Base-by-base conservation (phyloP, 2,888 invertebrate genomes). In the Tinea pellionella region DNA sequence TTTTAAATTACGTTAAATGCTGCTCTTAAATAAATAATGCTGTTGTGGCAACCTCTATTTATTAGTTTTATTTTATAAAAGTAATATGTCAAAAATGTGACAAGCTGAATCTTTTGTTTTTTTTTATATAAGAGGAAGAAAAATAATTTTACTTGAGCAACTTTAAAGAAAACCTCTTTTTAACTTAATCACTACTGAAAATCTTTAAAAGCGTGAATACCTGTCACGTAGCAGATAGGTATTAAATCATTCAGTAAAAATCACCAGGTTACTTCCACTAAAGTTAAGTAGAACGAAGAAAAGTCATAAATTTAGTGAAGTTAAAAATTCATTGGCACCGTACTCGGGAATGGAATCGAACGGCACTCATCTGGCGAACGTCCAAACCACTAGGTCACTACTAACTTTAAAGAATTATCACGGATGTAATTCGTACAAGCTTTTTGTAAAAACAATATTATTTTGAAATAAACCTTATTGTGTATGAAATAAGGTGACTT, bases 301-400 rank as follows among this genome's bases (percentile, higher is more conserved):
- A 47, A 47, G 3, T n/a, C 15, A 47, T 47, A 47, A 47, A 47
- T 47, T 15, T 16, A 2, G 16, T 16, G 47, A 47, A 47, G 47
- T 47, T 47, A 47, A 47, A 47, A 47, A 47, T 47, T 47, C 47
- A 47, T 47, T 47, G 47, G 47, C 47, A 47, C 47, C 2, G 47
- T 13, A 13, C 47, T 16, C 47, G 47, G 6, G 37, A n/a, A 9
- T 13, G 47, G 47, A 47, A 15, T 47, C 47, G 47, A 47, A 47
- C 15, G n/a, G 11, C 15, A 16, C n/a, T 4, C 47, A 15, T 47
- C 47, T 47, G 47, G 47, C 47, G 8, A 15, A 15, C 47, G 13
- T 47, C 47, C 47, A 47, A 47, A 47, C 47, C 47, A 47, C 47
- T 47, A 16, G 47, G 47, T 47, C 47, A 47, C 47, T 47, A 15